Base-by-base conservation (phyloP, 2,888 invertebrate genomes). In the Eretmocerus hayati region DNA sequence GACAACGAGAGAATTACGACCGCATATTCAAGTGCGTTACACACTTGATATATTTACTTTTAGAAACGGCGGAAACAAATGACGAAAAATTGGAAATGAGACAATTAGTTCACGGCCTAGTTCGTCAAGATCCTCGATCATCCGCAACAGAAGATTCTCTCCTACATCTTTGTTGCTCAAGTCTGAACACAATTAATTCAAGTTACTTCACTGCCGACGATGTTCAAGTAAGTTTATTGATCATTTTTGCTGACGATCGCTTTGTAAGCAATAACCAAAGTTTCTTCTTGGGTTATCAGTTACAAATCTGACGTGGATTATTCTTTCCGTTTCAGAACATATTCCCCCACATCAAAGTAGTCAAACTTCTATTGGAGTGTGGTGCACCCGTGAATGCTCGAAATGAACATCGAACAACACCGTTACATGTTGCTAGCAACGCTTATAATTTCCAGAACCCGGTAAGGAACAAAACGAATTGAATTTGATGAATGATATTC, bases 1-100 rank as follows among this genome's bases (percentile, higher is more conserved):
- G 83, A 60, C 90, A 91, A 66, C 82, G 84, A 59, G 89, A 88
- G 62, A 84, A 84, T 72, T 88, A 85, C 66, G 89, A 90, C 73
- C 82, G 85, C 63, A 83, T 83, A 54, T 75, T 91, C 60, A 86
- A 85, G 66, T 88, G 89, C 68, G 77, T 85, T 36, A 84, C 86
- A 9, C 88, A 90, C 72, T 76, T 90, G 46, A 80, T 88, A 56
- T 83, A 81, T 68, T 73, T 90, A 60, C 74, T 87, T 67, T 72
- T 80, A 51, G 78, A 77, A 62, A 83, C 83, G 53, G 78, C 78
- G 45, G 72, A 72, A 53, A 74, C 75, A 3, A 66, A 69, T 16
- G 75, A 76, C 42, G 75, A 81, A 56, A 75, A 72, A 52, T 23
- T 55, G 23, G 59, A 67, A 56, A 62, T 61, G 47, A 61, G 65